Base-by-base conservation (phyloP, 2,113 vertebrate genomes). In the Rhea pennata region DNA sequence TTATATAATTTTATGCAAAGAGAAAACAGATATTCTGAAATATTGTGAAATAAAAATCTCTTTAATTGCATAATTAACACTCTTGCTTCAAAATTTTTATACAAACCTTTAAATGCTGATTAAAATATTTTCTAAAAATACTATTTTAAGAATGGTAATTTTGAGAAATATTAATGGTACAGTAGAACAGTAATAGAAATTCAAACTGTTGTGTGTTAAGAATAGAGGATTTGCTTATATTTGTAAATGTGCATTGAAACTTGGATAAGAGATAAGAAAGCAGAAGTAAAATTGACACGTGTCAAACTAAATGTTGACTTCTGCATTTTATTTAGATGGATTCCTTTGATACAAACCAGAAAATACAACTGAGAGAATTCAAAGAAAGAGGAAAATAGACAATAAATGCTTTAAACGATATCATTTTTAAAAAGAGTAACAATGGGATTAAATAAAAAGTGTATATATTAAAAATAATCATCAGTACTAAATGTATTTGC, bases 281-380 rank as follows among this genome's bases (percentile, higher is more conserved):
- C 61, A 67, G n/a, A 39, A 76, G 29, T 29, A 90, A 92, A 90
- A 81, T 21, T 92, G 94, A 90, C 77, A 94, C 14, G 85, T 75
- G 48, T 94, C 93, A 96, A 70, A 81, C 6, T 91, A 82, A 92
- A 90, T 96, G 33, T 11, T 84, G 59, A 74, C 20, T 92, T 95
- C 42, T 84, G 19, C 46, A 87, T 85, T 81, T 92, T 87, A 90
- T 96, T 94, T 91, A 91, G 74, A 93, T 85, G 0, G 81, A 78
- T 85, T 87, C 7, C 4, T 88, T 92, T 92, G 73, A 90, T 94
- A 88, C 2, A 61, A 27, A 79, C 26, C 15, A 81, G 66, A 84
- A 48, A 76, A 81, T 48, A 78, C 26, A 88, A 83, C 21, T 44
- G 67, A 86, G 12, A 87, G 51, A 40, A 46, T 53, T 78, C 12